A percentile compares a stretch with the other conserved stretches of the same genome.
Evolutionary conservation across 35 echinoderm and acorn worm genomes (phyloP).

Genomic region (Anneissia japonica): DNA sequence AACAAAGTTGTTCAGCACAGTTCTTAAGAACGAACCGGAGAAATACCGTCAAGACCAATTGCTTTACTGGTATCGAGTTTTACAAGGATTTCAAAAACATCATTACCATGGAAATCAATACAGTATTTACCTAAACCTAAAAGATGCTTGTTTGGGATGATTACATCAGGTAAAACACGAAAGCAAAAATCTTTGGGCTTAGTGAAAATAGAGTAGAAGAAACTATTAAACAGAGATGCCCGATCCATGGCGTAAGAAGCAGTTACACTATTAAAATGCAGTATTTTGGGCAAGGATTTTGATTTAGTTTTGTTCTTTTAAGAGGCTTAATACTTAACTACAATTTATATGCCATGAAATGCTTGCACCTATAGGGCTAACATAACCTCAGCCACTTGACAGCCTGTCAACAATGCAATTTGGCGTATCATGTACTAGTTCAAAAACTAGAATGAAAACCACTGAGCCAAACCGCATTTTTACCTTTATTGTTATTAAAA

Average conservation of each 20-base stretch:
- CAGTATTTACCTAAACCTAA: not conserved
- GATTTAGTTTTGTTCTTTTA: not conserved
- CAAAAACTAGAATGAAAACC: no score
- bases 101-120: not conserved
- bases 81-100: constrained; percentile 1
- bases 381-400: no score
- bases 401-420: no score
- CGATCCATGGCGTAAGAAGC: not conserved
- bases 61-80: not conserved
- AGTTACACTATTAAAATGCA: no score
- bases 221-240: not conserved
- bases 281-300: not conserved
- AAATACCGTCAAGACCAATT: not conserved
- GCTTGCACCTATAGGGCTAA: no score
- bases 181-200: not conserved
- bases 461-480: no score
- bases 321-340: no score
- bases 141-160: not conserved
- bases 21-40: not conserved
- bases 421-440: no score
- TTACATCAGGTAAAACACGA: not conserved
- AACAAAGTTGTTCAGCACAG: not conserved
- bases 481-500: no score
- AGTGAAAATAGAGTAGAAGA: not conserved
- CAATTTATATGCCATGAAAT: no score